Evolutionary conservation across 2,113 vertebrate species (phyloP).

Genomic region (Aspiorhynchus laticeps): DNA sequence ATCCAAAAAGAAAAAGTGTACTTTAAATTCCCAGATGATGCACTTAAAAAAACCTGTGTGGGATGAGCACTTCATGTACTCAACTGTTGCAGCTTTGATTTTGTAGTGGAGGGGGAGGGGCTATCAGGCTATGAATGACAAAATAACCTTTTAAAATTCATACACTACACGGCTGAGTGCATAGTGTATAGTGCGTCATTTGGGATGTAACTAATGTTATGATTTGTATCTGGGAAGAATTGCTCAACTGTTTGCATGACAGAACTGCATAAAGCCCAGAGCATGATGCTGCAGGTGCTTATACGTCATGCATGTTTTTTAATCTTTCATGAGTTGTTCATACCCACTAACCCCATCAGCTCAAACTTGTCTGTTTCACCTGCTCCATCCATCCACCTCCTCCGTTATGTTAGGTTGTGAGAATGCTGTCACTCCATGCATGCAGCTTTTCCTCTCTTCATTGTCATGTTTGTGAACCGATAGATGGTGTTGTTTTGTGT

Average conservation of each 20-base stretch:
- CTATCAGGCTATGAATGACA: too few relatives aligned
- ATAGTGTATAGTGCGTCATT: neutral
- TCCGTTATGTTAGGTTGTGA: neutral
- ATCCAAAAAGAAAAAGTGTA: too few relatives aligned
- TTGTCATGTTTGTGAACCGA: constrained; percentile 41
- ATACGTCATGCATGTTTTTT: neutral
- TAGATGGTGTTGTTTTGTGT: constrained; percentile 53
- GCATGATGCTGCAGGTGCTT: neutral
- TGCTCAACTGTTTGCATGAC: neutral
- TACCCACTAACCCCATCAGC: neutral
- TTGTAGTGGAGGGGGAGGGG: too few relatives aligned
- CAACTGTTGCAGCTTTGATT: too few relatives aligned
- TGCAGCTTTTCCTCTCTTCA: constrained; percentile 16
- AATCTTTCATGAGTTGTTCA: neutral
- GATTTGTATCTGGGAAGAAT: neutral
- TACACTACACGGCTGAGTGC: too few relatives aligned
- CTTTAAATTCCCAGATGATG: too few relatives aligned
- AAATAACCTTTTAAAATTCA: too few relatives aligned
- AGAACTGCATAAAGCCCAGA: neutral
- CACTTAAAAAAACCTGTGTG: too few relatives aligned
- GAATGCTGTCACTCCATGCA: constrained; percentile 14
- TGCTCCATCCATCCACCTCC: neutral
- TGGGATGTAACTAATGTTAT: neutral
- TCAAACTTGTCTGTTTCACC: neutral
- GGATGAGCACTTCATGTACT: too few relatives aligned